A percentile compares a stretch with the other conserved stretches of the same genome.
These are phyloP conservation scores for Trissonchulus latispiculum DNA, from an alignment of 2,888 invertebrate genomes.

Conservation along the genomic window DNA sequence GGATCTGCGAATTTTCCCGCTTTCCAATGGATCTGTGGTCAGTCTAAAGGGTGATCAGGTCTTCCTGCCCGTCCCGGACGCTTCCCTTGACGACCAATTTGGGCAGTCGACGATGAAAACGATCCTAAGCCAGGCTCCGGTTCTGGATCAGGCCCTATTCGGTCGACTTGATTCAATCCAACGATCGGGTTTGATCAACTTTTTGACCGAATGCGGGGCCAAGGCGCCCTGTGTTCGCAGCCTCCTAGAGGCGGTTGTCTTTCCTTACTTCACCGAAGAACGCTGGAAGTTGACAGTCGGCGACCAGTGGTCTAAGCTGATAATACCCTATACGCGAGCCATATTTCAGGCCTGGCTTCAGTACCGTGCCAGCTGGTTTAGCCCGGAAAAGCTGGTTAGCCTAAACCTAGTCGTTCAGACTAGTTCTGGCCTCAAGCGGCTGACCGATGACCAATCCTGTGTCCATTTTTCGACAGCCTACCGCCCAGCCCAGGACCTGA, in stretches of 20 bases:
- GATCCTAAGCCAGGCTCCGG: not conserved
- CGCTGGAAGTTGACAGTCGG: not conserved
- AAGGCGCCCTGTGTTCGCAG: not conserved
- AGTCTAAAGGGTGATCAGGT: not conserved
- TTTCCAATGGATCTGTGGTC: not conserved
- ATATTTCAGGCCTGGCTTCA: not conserved
- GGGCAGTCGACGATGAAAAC: not conserved
- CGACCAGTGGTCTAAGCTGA: not conserved
- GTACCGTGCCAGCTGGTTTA: not conserved
- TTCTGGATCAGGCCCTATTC: not conserved
- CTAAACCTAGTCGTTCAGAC: not conserved
- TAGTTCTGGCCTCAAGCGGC: not conserved
- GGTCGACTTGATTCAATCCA: not conserved
- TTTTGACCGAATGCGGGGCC: not conserved
- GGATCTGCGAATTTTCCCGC: not conserved
- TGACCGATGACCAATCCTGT: not conserved
- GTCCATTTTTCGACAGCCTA: not conserved
- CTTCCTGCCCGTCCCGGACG: not conserved
- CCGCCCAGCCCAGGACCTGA: not conserved
- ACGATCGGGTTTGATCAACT: not conserved
- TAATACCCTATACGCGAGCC: not conserved
- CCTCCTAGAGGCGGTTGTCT: not conserved
- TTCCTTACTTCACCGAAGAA: not conserved
- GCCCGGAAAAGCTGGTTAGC: not conserved
- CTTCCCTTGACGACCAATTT: not conserved